Conservation (phyloP, 2,888 invertebrate species). For the Hypomecis atomaria region DNA sequence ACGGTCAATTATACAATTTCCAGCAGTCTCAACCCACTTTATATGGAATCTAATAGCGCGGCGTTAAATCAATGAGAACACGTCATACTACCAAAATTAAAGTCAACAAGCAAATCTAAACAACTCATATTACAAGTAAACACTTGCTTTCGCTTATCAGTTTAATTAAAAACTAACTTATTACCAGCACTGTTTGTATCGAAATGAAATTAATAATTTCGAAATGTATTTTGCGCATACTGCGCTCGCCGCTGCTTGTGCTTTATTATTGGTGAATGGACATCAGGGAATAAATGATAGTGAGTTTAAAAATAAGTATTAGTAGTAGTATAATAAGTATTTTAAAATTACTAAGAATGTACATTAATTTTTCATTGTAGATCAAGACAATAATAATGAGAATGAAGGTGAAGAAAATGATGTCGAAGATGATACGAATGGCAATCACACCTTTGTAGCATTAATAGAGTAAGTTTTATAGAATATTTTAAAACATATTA, state of each 20-base stretch:
- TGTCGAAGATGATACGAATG: neutral
- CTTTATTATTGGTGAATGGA: conserved; percentile 31
- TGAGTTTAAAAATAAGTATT: neutral
- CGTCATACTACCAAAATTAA: conserved; percentile 9
- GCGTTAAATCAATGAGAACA: conserved; percentile 7
- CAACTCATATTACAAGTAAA: conserved; percentile 17
- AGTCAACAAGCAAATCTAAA: conserved; percentile 18
- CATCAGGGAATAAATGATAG: conserved; percentile 5
- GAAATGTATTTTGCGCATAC: conserved; percentile 53
- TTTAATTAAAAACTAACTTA: conserved; percentile 55
- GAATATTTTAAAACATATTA: neutral
- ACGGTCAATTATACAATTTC: neutral
- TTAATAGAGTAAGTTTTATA: conserved; percentile 56
- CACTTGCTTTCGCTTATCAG: conserved; percentile 46
- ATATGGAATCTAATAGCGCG: neutral
- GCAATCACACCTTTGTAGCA: conserved; percentile 53
- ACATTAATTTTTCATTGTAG: conserved; percentile 1
- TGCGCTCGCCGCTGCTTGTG: conserved; percentile 41
- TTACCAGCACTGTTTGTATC: conserved; percentile 36
- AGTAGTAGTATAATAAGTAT: too few relatives aligned
- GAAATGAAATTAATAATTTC: conserved; percentile 56
- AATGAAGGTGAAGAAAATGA: conserved; percentile 5
- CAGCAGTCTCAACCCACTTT: neutral
- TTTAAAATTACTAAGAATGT: neutral
- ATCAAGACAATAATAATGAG: neutral